phyloP scores from a whole-genome alignment of 1,140 invertebrate species.

The Arctopsyche grandis region DNA sequence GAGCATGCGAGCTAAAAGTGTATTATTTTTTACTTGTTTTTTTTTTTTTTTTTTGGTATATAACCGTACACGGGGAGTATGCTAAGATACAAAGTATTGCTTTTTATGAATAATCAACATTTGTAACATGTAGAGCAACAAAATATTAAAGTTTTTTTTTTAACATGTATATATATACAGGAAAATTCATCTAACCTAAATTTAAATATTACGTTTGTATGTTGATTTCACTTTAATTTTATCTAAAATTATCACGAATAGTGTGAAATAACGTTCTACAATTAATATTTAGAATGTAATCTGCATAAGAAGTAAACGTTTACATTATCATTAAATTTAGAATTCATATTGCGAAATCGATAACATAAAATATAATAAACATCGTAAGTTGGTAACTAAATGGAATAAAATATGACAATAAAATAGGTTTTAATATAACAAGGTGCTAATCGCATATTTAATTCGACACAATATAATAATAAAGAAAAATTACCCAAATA shows the following conservation, averaged over 20 bases:
- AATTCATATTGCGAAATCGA: background rate
- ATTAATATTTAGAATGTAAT: slow-evolving; percentile 42
- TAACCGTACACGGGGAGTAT: no score
- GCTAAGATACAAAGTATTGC: no score
- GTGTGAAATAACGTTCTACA: slow-evolving; percentile 21
- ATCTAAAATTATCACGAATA: slow-evolving; percentile 8
- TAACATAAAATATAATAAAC: background rate
- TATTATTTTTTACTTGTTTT: no score
- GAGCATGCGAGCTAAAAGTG: no score
- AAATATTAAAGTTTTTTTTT: slow-evolving; percentile 1
- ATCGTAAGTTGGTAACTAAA: slow-evolving; percentile 29
- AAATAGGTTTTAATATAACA: background rate
- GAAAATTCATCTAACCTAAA: slow-evolving; percentile 16
- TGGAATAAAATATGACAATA: slow-evolving; percentile 21
- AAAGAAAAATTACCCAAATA: no score
- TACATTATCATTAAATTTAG: slow-evolving; percentile 23
- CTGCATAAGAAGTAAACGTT: slow-evolving; percentile 29
- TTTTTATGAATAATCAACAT: slow-evolving; percentile 15
- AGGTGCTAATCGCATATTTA: background rate
- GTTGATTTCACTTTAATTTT: background rate
- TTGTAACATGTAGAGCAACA: slow-evolving; percentile 14
- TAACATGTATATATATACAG: slow-evolving; percentile 5
- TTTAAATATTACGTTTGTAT: slow-evolving; percentile 5
- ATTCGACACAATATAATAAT: no score
- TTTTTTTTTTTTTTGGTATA: no score